phyloP scores from a whole-genome alignment of 2,797 vertebrate genomes.

The Vespertilio murinus region DNA sequence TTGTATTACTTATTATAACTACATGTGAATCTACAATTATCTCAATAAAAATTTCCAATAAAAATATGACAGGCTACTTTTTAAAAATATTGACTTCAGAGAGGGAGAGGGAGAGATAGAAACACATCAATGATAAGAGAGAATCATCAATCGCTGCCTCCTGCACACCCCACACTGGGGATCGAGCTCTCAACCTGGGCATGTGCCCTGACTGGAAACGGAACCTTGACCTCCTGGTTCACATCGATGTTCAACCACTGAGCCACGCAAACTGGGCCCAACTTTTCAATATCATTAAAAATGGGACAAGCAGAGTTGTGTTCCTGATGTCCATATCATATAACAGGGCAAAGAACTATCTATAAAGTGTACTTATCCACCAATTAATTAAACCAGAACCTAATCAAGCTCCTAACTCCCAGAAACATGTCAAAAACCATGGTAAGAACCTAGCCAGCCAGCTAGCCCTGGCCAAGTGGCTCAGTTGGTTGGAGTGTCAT shows the following conservation, averaged over 20 bases:
- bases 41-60: conserved; percentile 4
- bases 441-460: not conserved
- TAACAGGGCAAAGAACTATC: not conserved
- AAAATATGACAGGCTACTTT: not conserved
- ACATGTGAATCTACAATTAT: conserved; percentile 4
- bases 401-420: conserved; percentile 19
- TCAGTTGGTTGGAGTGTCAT: not conserved
- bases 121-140: no score
- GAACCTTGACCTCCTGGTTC: no score
- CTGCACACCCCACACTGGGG: no score
- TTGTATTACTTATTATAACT: not conserved
- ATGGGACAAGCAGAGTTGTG: not conserved
- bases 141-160: no score
- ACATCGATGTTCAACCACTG: no score
- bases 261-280: not conserved
- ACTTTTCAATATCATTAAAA: conserved; percentile 7
- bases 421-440: not conserved
- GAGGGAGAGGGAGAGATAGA: no score
- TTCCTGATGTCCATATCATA: not conserved
- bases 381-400: conserved; percentile 9
- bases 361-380: not conserved
- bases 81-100: no score
- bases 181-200: no score
- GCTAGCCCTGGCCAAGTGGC: not conserved
- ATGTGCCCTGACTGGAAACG: no score